Base-by-base conservation (phyloP, 1,140 invertebrate genomes). In the Zaprionus gabonicus region DNA sequence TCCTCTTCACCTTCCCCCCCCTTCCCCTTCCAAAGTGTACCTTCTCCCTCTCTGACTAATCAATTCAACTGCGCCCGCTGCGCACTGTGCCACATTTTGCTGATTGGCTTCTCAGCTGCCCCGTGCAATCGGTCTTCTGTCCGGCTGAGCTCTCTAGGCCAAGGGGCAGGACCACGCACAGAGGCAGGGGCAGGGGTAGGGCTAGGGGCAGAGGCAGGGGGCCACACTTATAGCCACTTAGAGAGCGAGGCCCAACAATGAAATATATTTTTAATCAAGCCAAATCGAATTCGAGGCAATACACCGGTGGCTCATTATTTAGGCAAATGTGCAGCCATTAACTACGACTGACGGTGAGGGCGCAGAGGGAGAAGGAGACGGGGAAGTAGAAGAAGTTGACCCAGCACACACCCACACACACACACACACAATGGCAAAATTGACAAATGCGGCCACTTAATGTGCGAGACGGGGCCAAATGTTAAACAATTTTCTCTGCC, bases 241-340 rank as follows among this genome's bases (percentile, higher is more conserved):
- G 13, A 72, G 38, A n/a, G 49, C 38, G 23, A 36, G 13, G 62
- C 69, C 71, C 64, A 70, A 86, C 81, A 88, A 87, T 87, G 84
- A 87, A 88, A 87, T 87, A 87, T 87, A 84, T 81, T 87, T 87
- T 87, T 87, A 87, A 87, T 87, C 84, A 88, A 87, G 84, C 84
- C 71, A 88, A 87, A 87, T 87, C 84, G 84, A 87, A 87, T 87
- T 84, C 84, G 84, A 88, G 83, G 85, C 84, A 87, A 87, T 87
- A 88, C 84, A 87, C 84, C 84, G 84, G 84, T 88, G 84, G 67
- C 84, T 87, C 84, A 88, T 87, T 87, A 87, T 87, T 87, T 87
- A 87, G 84, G 84, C 84, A 87, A 87, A 87, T 87, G 84, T 88
- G 64, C 72, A 74, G 85, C 85, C 84, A 87, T 87, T 87, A 87